Base-by-base conservation (phyloP, 2,888 invertebrate genomes). In the Rutpela maculata region DNA sequence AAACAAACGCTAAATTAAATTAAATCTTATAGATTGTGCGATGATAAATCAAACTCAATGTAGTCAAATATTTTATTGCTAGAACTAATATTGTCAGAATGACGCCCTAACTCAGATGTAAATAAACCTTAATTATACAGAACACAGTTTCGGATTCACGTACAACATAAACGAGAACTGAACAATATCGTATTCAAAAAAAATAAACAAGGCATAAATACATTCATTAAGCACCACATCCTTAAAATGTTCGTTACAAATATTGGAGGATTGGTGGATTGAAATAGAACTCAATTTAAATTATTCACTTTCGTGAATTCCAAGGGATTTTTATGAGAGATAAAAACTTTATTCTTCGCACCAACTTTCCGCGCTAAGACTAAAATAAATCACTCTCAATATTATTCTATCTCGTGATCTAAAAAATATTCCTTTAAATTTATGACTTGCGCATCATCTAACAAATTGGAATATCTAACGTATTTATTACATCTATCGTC, bases 321-420 rank as follows among this genome's bases (percentile, higher is more conserved):
- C n/a, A 50, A n/a, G 50, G 50, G n/a, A 50, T 50, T 50, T n/a
- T 50, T 50, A 50, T 4, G 50, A 12, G 5, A 50, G 50, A 50
- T 50, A n/a, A 43, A 43, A 50, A 50, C 50, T 50, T 50, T 50
- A 50, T 50, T n/a, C 50, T 50, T 50, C n/a, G n/a, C 50, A 50
- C 50, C 50, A 50, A 50, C 50, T 50, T 50, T n/a, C 50, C n/a
- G n/a, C 15, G n/a, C 50, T 50, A 50, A 50, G 50, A n/a, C 7
- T 50, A 50, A 7, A 50, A 50, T 50, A 50, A 50, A 50, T n/a
- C 50, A 50, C 1, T 50, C n/a, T 50, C 15, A 15, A 12, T 43
- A 15, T 43, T 43, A 43, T 43, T 43, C 12, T 43, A 38, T 38
- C 38, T 38, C 11, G 7, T 43, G 12, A 43, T 43, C 43, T 12